Percentiles rank a stretch among this genome's conserved stretches.
These are phyloP conservation scores for Irena cyanogastra DNA, from an alignment of 2,113 vertebrate species.

Conservation along the genomic window DNA sequence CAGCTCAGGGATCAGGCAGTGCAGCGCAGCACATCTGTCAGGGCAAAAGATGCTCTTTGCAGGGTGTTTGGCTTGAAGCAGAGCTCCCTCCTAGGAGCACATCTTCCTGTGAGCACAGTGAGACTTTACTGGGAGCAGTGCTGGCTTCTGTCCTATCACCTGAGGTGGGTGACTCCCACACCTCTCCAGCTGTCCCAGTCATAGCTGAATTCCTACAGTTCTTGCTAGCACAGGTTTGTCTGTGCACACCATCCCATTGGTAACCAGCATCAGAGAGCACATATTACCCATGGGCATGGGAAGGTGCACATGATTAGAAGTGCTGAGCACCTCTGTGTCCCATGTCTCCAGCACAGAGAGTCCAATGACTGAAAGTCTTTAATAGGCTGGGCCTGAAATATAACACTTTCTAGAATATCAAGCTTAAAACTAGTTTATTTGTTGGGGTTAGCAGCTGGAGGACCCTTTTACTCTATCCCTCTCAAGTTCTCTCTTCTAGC, in stretches of 20 bases:
- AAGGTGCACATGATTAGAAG: neutral
- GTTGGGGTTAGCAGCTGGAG: neutral
- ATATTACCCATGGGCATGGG: no score
- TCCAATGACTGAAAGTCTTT: neutral
- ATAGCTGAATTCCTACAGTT: neutral
- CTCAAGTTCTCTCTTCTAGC: neutral
- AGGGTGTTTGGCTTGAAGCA: neutral
- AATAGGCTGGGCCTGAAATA: neutral
- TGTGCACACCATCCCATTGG: neutral
- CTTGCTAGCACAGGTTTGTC: neutral
- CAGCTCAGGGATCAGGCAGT: neutral
- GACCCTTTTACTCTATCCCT: neutral
- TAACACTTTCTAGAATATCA: neutral
- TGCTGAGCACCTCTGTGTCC: neutral
- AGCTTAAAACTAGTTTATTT: neutral
- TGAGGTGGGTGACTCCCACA: neutral
- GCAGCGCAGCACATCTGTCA: accelerated
- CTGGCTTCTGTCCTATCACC: neutral
- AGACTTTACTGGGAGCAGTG: neutral
- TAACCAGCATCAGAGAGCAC: neutral
- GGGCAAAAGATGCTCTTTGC: neutral
- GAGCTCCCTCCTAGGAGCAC: neutral
- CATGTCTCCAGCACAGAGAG: neutral
- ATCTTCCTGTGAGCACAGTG: neutral
- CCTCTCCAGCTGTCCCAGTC: accelerated